These are phyloP conservation scores for Erythrolamprus reginae DNA, from an alignment of 2,113 vertebrate genomes.

Conservation along the genomic window DNA sequence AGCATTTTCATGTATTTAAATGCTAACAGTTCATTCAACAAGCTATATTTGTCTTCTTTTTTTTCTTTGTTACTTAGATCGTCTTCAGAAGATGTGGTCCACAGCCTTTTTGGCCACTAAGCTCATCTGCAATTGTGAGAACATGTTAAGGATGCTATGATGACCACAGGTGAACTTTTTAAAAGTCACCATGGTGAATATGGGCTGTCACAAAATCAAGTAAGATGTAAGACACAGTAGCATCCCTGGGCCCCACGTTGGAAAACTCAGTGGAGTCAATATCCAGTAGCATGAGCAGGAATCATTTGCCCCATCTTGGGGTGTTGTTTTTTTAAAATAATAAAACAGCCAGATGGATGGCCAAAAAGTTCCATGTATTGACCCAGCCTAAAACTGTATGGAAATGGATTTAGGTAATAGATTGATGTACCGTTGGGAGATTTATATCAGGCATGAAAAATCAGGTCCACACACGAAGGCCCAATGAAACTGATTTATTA, in stretches of 20 bases:
- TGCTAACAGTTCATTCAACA: neutral
- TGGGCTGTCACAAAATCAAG: neutral
- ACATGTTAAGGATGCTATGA: neutral
- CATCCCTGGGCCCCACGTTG: neutral
- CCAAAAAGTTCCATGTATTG: neutral
- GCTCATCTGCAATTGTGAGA: neutral
- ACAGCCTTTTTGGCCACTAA: neutral
- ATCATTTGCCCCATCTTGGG: neutral
- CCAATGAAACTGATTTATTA: neutral
- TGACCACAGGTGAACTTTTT: neutral
- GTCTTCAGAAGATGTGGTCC: neutral
- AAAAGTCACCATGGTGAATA: neutral
- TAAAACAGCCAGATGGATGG: neutral
- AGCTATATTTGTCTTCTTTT: neutral
- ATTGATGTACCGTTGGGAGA: neutral
- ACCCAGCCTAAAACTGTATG: neutral
- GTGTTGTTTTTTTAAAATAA: too few relatives aligned
- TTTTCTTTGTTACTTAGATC: neutral
- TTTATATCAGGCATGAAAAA: neutral
- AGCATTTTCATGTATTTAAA: neutral
- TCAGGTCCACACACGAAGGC: neutral
- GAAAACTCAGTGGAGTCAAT: neutral
- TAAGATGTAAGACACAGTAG: neutral
- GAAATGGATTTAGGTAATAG: neutral
- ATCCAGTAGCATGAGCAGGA: neutral